Evolutionary conservation across 2,797 vertebrate species (phyloP).

Genomic region (Sorex maritimensis): DNA sequence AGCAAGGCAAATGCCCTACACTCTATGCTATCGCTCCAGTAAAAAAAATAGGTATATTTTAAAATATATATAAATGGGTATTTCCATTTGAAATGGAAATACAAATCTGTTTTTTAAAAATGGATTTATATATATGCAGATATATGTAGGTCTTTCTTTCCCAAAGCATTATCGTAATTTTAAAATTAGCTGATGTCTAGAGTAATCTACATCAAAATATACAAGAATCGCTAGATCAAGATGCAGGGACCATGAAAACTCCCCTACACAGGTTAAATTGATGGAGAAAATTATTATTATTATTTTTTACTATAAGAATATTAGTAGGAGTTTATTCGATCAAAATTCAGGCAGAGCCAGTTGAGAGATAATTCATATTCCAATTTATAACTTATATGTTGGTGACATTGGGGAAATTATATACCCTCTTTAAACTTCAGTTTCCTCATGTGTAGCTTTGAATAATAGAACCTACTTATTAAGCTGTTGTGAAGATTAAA

Average conservation of each 20-base stretch:
- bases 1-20: too few relatives aligned
- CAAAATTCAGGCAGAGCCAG: neutral
- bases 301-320: slow-evolving; percentile 48
- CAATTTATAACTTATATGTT: neutral
- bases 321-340: slow-evolving; percentile 39
- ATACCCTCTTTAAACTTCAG: neutral
- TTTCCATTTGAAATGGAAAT: too few relatives aligned
- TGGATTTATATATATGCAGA: too few relatives aligned
- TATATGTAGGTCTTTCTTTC: neutral
- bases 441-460: neutral
- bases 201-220: slow-evolving; percentile 13
- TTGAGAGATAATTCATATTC: slow-evolving; percentile 31
- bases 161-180: slow-evolving; percentile 55
- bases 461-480: neutral
- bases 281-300: slow-evolving; percentile 39
- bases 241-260: neutral
- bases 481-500: neutral
- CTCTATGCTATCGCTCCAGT: too few relatives aligned
- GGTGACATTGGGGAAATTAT: neutral
- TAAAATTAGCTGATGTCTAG: slow-evolving; percentile 55
- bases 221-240: neutral
- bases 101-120: too few relatives aligned
- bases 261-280: neutral
- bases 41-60: too few relatives aligned
- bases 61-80: too few relatives aligned